Evolutionary conservation across 2,113 vertebrate genomes (phyloP), one percentile per base, ranked within the genome.

Genomic region (Porphyrio hochstetteri): DNA sequence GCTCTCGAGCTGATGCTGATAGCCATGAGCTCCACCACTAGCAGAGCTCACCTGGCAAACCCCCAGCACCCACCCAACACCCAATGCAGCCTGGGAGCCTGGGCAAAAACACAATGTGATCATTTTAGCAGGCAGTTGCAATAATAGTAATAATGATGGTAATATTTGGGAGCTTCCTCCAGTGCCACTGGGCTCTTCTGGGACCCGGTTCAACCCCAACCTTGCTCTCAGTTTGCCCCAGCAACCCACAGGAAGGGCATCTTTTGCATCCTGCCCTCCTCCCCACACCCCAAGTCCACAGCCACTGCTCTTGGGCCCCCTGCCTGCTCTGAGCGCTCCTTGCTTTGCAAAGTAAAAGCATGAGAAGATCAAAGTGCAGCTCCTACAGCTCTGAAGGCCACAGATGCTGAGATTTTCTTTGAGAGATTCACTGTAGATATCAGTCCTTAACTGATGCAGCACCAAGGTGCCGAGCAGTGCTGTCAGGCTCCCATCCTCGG

Each of bases 21-120:
- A 64, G 9, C 65, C 59, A 17, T 0, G 0, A 64, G 7, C 18
- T 29, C 24, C 11, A 20, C 13, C 8, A 1, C 16, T 7, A 9
- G 50, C 57, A 40, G 16, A 48, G 57, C 28, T 71, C 48, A 16
- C 48, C 38, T 14, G 3, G 40, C 48, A 70, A 50, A 28, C 4
- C 40, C 38, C 13, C 38, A 13, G 75, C 18, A 2, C 6, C 64
- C 46, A 27, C 36, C 35, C 36, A 44, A 10, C 74, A 42, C 44
- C 74, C 57, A 3, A 25, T 29, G 10, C 20, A 16, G 38, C 61
- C 40, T 40, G 40, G 33, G 27, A 42, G 16, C 15, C 21, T 6
- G 2, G 29, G 42, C 24, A 15, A 52, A 68, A 25, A 29, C 12
- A 7, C 2, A 0, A 52, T 35, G 35, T 20, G 63, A 13, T 36